Evolutionary conservation across 2,888 invertebrate species (phyloP), one percentile per base, ranked within the genome.

Genomic region (Eilema griseolum): DNA sequence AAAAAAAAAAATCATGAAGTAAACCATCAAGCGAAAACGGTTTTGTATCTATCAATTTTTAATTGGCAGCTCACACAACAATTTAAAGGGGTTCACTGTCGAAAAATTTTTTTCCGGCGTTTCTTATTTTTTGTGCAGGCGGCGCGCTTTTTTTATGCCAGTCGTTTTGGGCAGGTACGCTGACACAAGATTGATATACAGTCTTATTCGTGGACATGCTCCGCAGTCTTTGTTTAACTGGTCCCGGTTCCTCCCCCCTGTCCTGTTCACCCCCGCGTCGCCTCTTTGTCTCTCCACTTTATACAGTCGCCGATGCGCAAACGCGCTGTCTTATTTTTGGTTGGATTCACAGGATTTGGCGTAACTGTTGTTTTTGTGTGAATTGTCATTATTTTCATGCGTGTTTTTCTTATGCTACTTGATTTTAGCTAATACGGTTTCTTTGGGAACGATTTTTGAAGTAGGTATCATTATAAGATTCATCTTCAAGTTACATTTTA

Each of bases 151-250:
- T 94, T 95, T 94, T 95, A 92, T 90, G 88, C 83, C 88, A 86
- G 89, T 90, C 93, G 92, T 93, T 94, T 94, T 92, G 92, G 94
- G 91, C 91, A 91, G 92, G 91, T 90, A 90, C 88, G 91, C 89
- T 95, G 95, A 94, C 93, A 92, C 84, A 88, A 93, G 95, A 95
- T 95, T 95, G 95, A 95, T 95, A 94, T 94, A 95, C 90, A 88
- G 92, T 89, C 92, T 88, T 90, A 91, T 92, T 90, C 90, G 93
- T 85, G 92, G 94, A 94, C 94, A 92, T 90, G 92, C 90, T 88
- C 90, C 89, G 91, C 89, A 92, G 91, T 92, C 94, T 94, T 94
- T 94, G 94, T 95, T 93, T 92, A 91, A 93, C 93, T 92, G 93
- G 93, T 93, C 91, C 88, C 84, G 70, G 74, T 78, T 79, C 83